phyloP scores from a whole-genome alignment of 2,113 vertebrate species.

The Pluvianellus socialis region DNA sequence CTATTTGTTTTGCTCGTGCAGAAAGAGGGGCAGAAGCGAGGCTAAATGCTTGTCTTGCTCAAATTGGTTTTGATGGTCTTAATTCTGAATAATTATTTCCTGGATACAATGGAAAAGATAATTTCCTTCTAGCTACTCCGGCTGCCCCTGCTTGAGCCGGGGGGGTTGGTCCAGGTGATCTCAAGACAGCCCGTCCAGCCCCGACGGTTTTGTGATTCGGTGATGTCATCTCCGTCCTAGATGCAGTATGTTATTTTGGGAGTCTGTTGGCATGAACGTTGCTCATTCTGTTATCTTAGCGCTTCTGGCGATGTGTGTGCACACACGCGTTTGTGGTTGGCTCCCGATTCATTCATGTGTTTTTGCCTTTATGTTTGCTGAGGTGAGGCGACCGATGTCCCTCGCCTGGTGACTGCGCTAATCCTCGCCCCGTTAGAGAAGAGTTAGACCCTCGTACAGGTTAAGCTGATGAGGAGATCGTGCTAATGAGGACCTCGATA shows the following conservation, averaged over 20 bases:
- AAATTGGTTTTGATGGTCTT: not conserved
- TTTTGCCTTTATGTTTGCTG: not conserved
- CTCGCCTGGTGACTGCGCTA: rapidly evolving
- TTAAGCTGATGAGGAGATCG: not conserved
- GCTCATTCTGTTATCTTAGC: not conserved
- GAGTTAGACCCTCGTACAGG: not conserved
- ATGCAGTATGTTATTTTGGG: rapidly evolving
- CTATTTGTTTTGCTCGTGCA: not conserved
- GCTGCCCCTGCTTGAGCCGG: not conserved
- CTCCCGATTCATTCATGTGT: not conserved
- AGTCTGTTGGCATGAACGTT: rapidly evolving
- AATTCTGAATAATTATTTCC: not conserved
- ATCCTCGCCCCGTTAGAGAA: not conserved
- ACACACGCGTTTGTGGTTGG: rapidly evolving
- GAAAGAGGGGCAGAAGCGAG: not conserved
- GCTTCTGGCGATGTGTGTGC: rapidly evolving
- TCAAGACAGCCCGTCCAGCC: not conserved
- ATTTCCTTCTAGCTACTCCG: not conserved
- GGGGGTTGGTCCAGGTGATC: not conserved
- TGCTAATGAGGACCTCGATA: not conserved
- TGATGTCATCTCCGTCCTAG: not conserved
- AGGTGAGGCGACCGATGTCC: not conserved
- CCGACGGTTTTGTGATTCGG: not conserved
- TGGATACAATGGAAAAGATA: not conserved
- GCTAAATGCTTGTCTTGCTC: not conserved